phyloP scores from a whole-genome alignment of 2,888 invertebrate species.

The Erebia aethiops region DNA sequence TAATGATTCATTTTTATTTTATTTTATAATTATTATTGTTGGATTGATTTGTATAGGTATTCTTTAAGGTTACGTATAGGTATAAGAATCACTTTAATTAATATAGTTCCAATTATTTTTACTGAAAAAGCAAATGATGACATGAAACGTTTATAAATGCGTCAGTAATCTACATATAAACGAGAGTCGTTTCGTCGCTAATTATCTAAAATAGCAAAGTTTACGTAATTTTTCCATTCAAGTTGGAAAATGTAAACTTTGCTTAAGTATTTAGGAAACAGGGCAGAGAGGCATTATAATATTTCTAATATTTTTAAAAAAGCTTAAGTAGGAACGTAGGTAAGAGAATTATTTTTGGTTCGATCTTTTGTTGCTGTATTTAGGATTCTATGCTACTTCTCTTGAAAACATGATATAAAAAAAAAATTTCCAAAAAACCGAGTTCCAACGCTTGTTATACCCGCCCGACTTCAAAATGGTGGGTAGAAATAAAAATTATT shows the following conservation, averaged over 20 bases:
- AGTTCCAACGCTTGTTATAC: too few relatives aligned
- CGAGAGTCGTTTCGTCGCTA: constrained; percentile 20
- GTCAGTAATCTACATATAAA: constrained; percentile 21
- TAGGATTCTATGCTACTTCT: too few relatives aligned
- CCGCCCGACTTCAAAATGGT: too few relatives aligned
- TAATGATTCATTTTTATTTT: too few relatives aligned
- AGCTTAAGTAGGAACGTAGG: neutral
- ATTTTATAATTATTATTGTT: too few relatives aligned
- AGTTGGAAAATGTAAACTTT: constrained; percentile 13
- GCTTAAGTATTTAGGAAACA: constrained; percentile 7
- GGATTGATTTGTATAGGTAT: too few relatives aligned
- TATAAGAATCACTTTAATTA: neutral
- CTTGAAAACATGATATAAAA: too few relatives aligned
- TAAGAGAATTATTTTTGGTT: too few relatives aligned
- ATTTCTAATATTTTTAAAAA: neutral
- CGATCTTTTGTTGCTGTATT: too few relatives aligned
- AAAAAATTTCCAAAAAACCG: too few relatives aligned
- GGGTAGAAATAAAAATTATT: too few relatives aligned
- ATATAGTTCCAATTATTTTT: constrained; percentile 1
- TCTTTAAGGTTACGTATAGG: too few relatives aligned
- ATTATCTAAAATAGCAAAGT: constrained; percentile 20
- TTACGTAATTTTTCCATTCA: constrained; percentile 9
- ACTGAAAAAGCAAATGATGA: constrained; percentile 12
- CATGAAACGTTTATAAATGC: neutral
- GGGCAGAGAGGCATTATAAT: neutral